Evolutionary conservation across 2,797 vertebrate genomes (phyloP).

Genomic region (Gobio occitaniae): DNA sequence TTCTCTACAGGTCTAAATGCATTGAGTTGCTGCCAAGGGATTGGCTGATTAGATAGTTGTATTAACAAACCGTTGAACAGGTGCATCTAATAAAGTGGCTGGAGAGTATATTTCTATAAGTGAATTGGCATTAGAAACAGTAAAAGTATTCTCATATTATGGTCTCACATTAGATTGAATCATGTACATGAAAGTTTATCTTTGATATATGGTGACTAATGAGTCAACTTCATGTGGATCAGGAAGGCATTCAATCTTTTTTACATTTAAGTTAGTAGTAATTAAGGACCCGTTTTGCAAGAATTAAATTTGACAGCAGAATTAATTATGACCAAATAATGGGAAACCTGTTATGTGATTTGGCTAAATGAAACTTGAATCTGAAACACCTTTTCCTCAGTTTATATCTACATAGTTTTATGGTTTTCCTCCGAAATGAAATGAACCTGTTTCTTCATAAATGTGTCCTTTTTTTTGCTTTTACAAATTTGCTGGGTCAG

Average conservation of each 20-base stretch:
- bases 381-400: background rate
- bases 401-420: background rate
- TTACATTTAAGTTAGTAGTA: constrained; percentile 31
- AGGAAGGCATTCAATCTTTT: constrained; percentile 28
- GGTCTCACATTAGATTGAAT: constrained; percentile 6
- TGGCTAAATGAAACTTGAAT: constrained; percentile 10
- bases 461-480: background rate
- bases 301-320: constrained; percentile 11
- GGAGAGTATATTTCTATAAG: background rate
- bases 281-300: constrained; percentile 21
- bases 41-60: too few relatives aligned
- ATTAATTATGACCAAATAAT: constrained; percentile 34
- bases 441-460: background rate
- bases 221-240: constrained; percentile 74
- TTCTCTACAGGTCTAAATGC: too few relatives aligned
- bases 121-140: background rate
- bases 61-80: too few relatives aligned
- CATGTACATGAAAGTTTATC: constrained; percentile 75
- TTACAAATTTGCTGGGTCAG: background rate
- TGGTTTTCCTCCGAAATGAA: background rate
- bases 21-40: too few relatives aligned
- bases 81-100: too few relatives aligned
- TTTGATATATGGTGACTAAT: constrained; percentile 81
- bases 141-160: background rate
- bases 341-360: constrained; percentile 29